A percentile compares a stretch with the other conserved stretches of the same genome.
These are phyloP conservation scores for Bembecia ichneumoniformis DNA, from an alignment of 2,888 invertebrate genomes.

Conservation along the genomic window DNA sequence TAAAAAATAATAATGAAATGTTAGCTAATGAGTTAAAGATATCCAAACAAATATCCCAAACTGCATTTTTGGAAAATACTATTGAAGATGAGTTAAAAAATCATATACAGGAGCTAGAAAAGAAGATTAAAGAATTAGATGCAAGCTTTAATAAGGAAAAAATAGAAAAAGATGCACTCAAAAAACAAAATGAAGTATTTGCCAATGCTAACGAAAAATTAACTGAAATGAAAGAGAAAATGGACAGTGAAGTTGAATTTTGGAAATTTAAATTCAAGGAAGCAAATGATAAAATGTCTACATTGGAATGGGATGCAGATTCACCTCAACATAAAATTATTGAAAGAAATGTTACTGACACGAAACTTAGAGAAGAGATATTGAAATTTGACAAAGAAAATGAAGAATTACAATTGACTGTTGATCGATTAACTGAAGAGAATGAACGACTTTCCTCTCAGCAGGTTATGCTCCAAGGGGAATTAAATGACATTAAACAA, in stretches of 20 bases:
- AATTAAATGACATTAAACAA: slow-evolving; percentile 36
- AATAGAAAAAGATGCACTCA: slow-evolving; percentile 77
- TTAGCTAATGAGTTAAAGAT: slow-evolving; percentile 69
- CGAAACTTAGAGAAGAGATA: slow-evolving; percentile 35
- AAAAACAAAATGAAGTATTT: slow-evolving; percentile 81
- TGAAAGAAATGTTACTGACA: slow-evolving; percentile 12
- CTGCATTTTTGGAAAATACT: slow-evolving; percentile 80
- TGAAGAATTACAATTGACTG: slow-evolving; percentile 46
- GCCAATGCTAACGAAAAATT: slow-evolving; percentile 83
- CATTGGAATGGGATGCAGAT: slow-evolving; percentile 45
- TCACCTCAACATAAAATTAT: slow-evolving; percentile 20
- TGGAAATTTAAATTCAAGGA: slow-evolving; percentile 82
- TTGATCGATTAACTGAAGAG: slow-evolving; percentile 42
- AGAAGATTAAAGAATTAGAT: slow-evolving; percentile 72
- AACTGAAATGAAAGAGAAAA: slow-evolving; percentile 84
- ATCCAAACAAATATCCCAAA: slow-evolving; percentile 62
- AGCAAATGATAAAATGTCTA: slow-evolving; percentile 75
- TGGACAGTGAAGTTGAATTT: slow-evolving; percentile 81
- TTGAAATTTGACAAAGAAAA: slow-evolving; percentile 59
- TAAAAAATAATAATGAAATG: slow-evolving; percentile 79
- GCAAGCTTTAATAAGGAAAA: slow-evolving; percentile 73
- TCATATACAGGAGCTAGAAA: slow-evolving; percentile 78
- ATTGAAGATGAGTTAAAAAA: slow-evolving; percentile 85
- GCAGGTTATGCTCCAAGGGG: slow-evolving; percentile 31
- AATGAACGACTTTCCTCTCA: slow-evolving; percentile 38